These are phyloP conservation scores for Drosophila obscura DNA, from an alignment of 1,140 invertebrate species.

Conservation along the genomic window DNA sequence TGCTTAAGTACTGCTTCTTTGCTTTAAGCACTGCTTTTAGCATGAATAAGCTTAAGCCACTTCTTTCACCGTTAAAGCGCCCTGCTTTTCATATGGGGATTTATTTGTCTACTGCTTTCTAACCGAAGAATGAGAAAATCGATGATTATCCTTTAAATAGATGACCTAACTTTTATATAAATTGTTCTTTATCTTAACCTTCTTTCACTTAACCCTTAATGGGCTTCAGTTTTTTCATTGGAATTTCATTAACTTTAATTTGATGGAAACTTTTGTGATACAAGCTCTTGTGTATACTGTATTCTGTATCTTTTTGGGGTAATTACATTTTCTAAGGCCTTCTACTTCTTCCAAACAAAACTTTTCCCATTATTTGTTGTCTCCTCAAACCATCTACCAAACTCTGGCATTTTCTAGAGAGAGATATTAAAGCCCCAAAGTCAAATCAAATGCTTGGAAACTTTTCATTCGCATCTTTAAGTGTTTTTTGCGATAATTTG, in stretches of 20 bases:
- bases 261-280: conserved; percentile 12
- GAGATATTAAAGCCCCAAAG: conserved; percentile 15
- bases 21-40: too few relatives aligned
- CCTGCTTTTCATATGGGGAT: too few relatives aligned
- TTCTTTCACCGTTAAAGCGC: too few relatives aligned
- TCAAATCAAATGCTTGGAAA: background rate
- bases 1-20: too few relatives aligned
- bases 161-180: too few relatives aligned
- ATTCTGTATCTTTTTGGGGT: conserved; percentile 1
- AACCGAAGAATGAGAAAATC: too few relatives aligned
- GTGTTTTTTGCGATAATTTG: conserved; percentile 21
- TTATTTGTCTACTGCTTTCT: too few relatives aligned
- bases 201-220: background rate
- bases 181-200: too few relatives aligned
- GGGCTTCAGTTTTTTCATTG: conserved; percentile 3
- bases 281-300: background rate
- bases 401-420: background rate
- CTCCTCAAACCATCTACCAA: background rate
- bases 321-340: conserved; percentile 7
- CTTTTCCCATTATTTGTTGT: background rate
- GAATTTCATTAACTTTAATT: conserved; percentile 27
- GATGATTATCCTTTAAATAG: too few relatives aligned
- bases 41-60: too few relatives aligned
- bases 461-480: conserved; percentile 1
- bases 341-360: background rate